Percentiles rank a stretch among this genome's conserved stretches.
Conservation (phyloP, 2,797 vertebrate species). For the Bovichtus variegatus region DNA sequence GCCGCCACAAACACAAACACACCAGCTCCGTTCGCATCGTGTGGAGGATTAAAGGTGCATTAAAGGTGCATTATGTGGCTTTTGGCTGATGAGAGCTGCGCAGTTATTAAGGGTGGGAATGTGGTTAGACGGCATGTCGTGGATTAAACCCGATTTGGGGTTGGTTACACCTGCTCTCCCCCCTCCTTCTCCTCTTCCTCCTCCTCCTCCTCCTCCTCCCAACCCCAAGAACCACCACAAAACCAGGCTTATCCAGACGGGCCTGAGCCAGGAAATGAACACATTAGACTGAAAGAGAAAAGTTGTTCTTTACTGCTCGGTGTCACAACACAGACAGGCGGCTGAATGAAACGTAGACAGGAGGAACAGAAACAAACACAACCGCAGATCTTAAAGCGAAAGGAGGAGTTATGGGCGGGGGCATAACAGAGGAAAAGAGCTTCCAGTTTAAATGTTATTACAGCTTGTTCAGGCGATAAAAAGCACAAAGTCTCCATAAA, state of each 20-base stretch:
- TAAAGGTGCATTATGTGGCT: constrained; percentile 41
- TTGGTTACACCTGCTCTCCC: constrained; percentile 43
- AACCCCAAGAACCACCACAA: constrained; percentile 34
- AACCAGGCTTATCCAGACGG: constrained; percentile 1
- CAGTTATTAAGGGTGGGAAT: constrained; percentile 33
- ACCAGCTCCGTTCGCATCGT: neutral
- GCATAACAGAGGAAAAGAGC: neutral
- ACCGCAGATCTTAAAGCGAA: neutral
- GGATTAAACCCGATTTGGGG: constrained; percentile 39
- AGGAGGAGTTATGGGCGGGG: neutral
- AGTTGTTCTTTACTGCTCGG: neutral
- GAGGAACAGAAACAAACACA: neutral
- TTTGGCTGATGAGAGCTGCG: constrained; percentile 4
- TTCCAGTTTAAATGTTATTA: constrained; percentile 2
- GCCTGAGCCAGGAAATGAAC: neutral
- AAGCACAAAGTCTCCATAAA: neutral
- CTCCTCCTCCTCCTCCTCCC: neutral
- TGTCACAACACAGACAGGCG: neutral
- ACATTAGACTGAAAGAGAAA: neutral
- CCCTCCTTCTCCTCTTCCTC: neutral
- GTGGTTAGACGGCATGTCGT: constrained; percentile 37
- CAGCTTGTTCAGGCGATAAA: constrained; percentile 2
- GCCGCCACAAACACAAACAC: constrained; percentile 13
- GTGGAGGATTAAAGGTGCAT: constrained; percentile 20
- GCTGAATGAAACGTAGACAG: neutral